Conservation (phyloP, 2,888 invertebrate species). For the Rhopalosiphum nymphaeae region DNA sequence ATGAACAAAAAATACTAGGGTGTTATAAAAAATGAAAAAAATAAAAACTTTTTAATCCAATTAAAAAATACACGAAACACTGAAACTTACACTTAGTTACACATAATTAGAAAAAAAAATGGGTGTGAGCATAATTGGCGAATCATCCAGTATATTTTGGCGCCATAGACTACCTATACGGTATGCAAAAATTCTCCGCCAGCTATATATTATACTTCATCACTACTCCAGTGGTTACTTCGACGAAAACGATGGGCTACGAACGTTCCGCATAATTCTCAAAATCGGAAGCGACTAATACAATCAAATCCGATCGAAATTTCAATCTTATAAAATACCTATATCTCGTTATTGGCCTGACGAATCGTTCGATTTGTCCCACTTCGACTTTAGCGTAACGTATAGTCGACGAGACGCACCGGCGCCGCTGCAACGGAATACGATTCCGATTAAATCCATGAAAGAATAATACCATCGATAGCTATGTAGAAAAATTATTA, state of each 20-base stretch:
- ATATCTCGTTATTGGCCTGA: neutral
- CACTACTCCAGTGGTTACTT: neutral
- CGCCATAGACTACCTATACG: neutral
- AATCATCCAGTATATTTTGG: neutral
- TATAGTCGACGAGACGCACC: neutral
- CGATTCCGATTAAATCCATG: constrained; percentile 41
- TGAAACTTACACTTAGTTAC: neutral
- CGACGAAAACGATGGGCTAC: neutral
- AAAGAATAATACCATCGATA: neutral
- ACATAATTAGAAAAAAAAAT: neutral
- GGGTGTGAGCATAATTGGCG: neutral
- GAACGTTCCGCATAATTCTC: neutral
- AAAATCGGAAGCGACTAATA: neutral
- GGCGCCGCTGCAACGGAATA: neutral
- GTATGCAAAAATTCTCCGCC: neutral
- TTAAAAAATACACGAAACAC: too few species aligned
- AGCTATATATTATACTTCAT: too few species aligned
- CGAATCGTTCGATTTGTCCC: constrained; percentile 38
- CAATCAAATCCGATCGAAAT: neutral
- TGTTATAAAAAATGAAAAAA: too few species aligned
- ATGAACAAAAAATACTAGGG: too few species aligned
- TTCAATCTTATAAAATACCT: neutral
- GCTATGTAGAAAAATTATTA: neutral
- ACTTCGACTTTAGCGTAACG: neutral
- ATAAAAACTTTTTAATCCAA: too few species aligned